phyloP scores from a whole-genome alignment of 2,888 invertebrate species.

The Brenthis daphne region DNA sequence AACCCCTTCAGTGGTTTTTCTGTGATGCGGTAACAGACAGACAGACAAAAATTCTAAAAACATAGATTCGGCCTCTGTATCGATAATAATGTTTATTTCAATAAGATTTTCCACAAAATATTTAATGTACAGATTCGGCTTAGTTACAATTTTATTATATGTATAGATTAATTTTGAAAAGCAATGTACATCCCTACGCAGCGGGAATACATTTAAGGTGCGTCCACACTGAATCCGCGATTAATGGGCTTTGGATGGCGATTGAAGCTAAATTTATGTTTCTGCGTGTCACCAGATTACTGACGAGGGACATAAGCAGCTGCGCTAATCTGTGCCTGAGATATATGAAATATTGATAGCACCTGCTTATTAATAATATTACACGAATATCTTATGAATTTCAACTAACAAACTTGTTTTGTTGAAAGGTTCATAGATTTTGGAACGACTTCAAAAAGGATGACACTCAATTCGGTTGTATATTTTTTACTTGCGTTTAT shows the following conservation, averaged over 20 bases:
- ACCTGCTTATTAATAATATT: slow-evolving; percentile 36
- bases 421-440: neutral
- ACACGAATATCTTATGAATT: neutral
- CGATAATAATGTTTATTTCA: too few species aligned
- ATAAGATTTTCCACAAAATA: too few species aligned
- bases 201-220: slow-evolving; percentile 68
- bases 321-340: slow-evolving; percentile 56
- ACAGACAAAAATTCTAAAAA: too few species aligned
- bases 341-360: slow-evolving; percentile 40
- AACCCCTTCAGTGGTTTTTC: too few species aligned
- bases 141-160: too few species aligned
- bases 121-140: too few species aligned
- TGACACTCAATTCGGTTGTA: too few species aligned
- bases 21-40: too few species aligned
- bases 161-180: neutral
- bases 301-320: slow-evolving; percentile 61
- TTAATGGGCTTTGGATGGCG: slow-evolving; percentile 71
- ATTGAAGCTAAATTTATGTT: slow-evolving; percentile 79
- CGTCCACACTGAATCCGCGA: slow-evolving; percentile 74
- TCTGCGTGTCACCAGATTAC: slow-evolving; percentile 68
- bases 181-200: slow-evolving; percentile 52
- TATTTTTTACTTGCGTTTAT: too few species aligned
- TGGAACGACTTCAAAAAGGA: too few species aligned
- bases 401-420: neutral
- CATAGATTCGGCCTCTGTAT: too few species aligned